Conservation (phyloP, 2,113 vertebrate genomes). For the Theristicus caerulescens region DNA sequence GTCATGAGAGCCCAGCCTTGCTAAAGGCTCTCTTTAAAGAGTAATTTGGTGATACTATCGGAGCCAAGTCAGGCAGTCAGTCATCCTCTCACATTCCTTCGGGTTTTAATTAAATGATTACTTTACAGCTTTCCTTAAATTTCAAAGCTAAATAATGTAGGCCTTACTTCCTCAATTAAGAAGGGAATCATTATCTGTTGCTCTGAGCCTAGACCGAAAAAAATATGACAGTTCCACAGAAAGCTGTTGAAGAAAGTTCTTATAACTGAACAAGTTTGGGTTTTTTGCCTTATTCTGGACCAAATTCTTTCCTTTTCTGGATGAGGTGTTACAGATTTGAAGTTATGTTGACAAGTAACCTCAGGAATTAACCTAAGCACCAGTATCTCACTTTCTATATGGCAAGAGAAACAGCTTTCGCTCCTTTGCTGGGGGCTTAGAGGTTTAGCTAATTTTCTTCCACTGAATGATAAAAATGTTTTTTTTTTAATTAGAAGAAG, state of each 20-base stretch:
- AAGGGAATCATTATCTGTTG: background rate
- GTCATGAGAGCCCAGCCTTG: background rate
- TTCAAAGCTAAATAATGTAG: slow-evolving; percentile 2
- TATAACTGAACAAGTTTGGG: background rate
- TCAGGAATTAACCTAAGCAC: background rate
- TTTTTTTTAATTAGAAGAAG: background rate
- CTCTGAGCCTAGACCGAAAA: background rate
- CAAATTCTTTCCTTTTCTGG: background rate
- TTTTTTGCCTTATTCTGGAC: background rate
- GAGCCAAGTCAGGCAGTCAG: background rate
- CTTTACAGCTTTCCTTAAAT: slow-evolving; percentile 17
- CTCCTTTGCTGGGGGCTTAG: background rate
- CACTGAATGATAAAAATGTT: background rate
- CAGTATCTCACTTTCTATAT: background rate
- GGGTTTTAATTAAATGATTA: slow-evolving; percentile 22
- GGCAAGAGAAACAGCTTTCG: background rate
- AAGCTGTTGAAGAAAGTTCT: background rate
- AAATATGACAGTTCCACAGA: background rate
- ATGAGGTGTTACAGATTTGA: background rate
- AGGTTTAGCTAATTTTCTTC: background rate
- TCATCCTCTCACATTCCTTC: background rate
- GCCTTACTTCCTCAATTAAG: background rate
- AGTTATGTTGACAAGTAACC: background rate
- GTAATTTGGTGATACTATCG: background rate
- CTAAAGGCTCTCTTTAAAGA: background rate